These are phyloP conservation scores for Galeopsomyia nigrocyanea DNA, from an alignment of 2,888 invertebrate species.

Conservation along the genomic window DNA sequence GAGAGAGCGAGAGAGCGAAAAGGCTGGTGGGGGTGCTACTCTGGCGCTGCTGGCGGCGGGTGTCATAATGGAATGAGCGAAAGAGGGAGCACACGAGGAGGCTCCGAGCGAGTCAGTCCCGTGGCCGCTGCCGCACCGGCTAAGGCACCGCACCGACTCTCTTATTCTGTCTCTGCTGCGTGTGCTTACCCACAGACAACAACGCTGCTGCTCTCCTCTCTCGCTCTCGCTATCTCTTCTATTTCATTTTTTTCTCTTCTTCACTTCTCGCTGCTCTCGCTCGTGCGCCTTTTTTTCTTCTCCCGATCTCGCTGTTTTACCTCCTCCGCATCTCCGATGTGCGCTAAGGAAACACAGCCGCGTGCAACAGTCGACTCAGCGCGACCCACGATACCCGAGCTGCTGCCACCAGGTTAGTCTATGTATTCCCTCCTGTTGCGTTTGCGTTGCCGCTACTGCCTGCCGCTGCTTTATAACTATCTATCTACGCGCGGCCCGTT, in stretches of 20 bases:
- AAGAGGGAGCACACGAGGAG: constrained; percentile 51
- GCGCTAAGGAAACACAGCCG: neutral
- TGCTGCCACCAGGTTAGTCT: constrained; percentile 9
- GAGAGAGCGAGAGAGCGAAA: constrained; percentile 40
- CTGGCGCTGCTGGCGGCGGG: too few relatives aligned
- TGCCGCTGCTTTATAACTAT: too few relatives aligned
- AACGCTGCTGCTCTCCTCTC: constrained; percentile 31
- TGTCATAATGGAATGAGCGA: constrained; percentile 26
- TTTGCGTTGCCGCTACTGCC: constrained; percentile 26
- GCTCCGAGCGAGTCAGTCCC: constrained; percentile 28
- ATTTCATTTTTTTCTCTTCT: too few relatives aligned
- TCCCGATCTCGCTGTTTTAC: too few relatives aligned
- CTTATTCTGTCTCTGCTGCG: too few relatives aligned
- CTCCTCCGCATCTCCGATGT: too few relatives aligned
- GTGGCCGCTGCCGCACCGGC: constrained; percentile 47
- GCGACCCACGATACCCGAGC: constrained; percentile 35
- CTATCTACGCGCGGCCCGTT: too few relatives aligned
- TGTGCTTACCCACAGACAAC: constrained; percentile 19
- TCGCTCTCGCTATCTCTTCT: neutral
- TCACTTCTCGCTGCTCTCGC: too few relatives aligned
- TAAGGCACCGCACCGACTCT: neutral
- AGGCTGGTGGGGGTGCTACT: neutral
- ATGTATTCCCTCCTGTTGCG: too few relatives aligned
- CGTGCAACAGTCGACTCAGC: constrained; percentile 7
- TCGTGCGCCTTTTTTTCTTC: too few relatives aligned